These are phyloP conservation scores for Gymnocypris eckloni DNA, from an alignment of 2,797 vertebrate genomes.

Conservation along the genomic window DNA sequence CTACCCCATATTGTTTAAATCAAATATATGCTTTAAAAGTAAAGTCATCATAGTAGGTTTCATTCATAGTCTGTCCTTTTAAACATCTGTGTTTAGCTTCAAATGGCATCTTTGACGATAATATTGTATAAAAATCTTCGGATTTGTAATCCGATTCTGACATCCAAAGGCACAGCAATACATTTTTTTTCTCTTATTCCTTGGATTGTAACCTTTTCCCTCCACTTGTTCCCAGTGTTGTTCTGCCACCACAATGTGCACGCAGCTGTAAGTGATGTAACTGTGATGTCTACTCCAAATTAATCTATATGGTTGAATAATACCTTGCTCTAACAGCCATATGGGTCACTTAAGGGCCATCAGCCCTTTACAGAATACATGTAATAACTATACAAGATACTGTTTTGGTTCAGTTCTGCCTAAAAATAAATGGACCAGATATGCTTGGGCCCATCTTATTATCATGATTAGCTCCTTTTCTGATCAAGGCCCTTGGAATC, in stretches of 20 bases:
- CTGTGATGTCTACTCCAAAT: neutral
- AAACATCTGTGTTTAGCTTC: neutral
- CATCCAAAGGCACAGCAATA: neutral
- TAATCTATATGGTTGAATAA: neutral
- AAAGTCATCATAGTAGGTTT: neutral
- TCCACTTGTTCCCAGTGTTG: neutral
- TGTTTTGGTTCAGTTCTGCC: neutral
- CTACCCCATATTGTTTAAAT: neutral
- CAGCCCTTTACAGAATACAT: neutral
- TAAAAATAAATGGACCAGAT: neutral
- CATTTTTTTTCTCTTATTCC: neutral
- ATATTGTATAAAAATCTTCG: neutral
- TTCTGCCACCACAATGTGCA: neutral
- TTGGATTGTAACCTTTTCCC: too few relatives aligned
- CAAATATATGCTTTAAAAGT: neutral
- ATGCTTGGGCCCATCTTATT: neutral
- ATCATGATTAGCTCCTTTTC: neutral
- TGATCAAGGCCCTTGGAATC: neutral
- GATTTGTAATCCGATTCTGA: neutral
- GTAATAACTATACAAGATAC: neutral
- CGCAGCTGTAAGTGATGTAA: neutral
- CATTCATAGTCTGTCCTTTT: neutral
- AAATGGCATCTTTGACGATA: neutral
- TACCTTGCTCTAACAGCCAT: neutral
- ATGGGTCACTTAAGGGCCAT: neutral